phyloP scores from a whole-genome alignment of 2,888 invertebrate genomes.

The Nineta flava region DNA sequence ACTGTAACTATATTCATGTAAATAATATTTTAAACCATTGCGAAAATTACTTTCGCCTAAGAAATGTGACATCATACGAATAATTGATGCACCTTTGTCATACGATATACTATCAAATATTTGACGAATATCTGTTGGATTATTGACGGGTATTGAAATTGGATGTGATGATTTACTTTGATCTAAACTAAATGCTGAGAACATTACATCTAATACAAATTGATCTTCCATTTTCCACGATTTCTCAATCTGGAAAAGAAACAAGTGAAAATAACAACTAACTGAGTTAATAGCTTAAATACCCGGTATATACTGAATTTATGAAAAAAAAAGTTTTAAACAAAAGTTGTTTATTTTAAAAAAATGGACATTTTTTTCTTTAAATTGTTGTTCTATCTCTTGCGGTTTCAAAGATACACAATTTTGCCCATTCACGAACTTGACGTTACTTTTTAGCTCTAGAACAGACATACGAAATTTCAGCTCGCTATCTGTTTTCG shows the following conservation, averaged over 20 bases:
- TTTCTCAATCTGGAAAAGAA: constrained; percentile 31
- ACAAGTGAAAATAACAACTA: too few relatives aligned
- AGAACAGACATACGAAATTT: too few relatives aligned
- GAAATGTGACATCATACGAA: constrained; percentile 56
- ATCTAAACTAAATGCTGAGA: constrained; percentile 40
- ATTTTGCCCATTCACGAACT: too few relatives aligned
- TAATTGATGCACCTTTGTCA: constrained; percentile 52
- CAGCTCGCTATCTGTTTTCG: too few relatives aligned
- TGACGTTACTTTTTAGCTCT: too few relatives aligned
- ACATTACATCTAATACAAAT: constrained; percentile 35
- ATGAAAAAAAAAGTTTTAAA: too few relatives aligned
- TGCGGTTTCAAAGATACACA: too few relatives aligned
- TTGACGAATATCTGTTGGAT: constrained; percentile 43
- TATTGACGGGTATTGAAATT: constrained; percentile 42
- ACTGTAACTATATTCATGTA: constrained; percentile 34
- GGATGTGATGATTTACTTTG: constrained; percentile 45
- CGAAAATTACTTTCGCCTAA: constrained; percentile 44
- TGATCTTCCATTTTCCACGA: constrained; percentile 40
- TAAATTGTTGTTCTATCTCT: too few relatives aligned
- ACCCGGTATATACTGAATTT: too few relatives aligned
- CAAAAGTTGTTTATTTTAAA: too few relatives aligned
- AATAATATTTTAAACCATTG: constrained; percentile 32
- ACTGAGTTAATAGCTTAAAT: too few relatives aligned
- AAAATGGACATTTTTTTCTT: too few relatives aligned
- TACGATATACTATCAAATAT: constrained; percentile 61